Base-by-base conservation (phyloP, 1,140 invertebrate genomes). In the Whitmania pigra region DNA sequence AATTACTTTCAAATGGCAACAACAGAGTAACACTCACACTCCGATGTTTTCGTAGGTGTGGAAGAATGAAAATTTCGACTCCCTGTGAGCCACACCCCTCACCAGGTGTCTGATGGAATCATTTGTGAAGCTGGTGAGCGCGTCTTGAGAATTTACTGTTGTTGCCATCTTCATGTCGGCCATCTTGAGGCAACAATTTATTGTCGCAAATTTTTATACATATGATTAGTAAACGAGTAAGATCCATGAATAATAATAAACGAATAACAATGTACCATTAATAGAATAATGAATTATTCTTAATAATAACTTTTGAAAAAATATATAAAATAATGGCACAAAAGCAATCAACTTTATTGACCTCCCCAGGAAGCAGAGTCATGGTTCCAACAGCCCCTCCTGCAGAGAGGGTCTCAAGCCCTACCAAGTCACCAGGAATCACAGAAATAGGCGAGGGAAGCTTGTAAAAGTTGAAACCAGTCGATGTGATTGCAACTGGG, bases 11-110 rank as follows among this genome's bases (percentile, higher is more conserved):
- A 57, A 3, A 57, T 3, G 20, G 55, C 25, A n/a, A 57, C 9
- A 27, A n/a, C n/a, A 27, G 55, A 27, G 9, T 15, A 63, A 63
- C 2, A 20, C 60, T 63, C 60, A 63, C 67, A 68, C n/a, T 22
- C 40, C 67, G 9, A 43, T 31, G n/a, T 36, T 27, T 18, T 36
- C 53, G 69, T 49, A 70, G 29, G 69, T 70, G 53, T 70, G 69
- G n/a, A 70, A 70, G 49, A 70, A 53, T 0, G 49, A 27, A 22
- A 70, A 27, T 2, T 40, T 0, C 1, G 69, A 27, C 22, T 36
- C 36, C n/a, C 25, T 70, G 11, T 25, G n/a, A 25, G 69, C 69
- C n/a, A 53, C 49, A 11, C 36, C 69, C n/a, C 69, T 40, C 9
- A 70, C 2, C 69, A 70, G 25, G 49, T 70, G 69, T 7, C 69